These are phyloP conservation scores for Eristalis arbustorum DNA, from an alignment of 2,888 invertebrate species.

Conservation along the genomic window DNA sequence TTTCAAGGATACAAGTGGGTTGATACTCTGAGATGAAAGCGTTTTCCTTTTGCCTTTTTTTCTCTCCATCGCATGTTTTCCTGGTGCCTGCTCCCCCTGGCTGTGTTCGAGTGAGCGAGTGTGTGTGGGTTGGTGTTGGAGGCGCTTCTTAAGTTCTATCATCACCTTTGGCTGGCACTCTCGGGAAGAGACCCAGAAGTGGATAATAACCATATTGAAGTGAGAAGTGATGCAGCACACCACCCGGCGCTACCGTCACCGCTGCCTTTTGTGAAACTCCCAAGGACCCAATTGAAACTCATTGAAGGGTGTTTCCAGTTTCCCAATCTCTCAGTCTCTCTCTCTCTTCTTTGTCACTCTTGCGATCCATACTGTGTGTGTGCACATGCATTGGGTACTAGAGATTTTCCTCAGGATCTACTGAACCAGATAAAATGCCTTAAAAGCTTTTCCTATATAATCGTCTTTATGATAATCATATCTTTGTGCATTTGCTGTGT, in stretches of 20 bases:
- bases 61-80: neutral
- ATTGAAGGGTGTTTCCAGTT: conserved; percentile 62
- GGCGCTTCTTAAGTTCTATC: conserved; percentile 55
- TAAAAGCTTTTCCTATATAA: conserved; percentile 59
- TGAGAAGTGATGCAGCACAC: conserved; percentile 52
- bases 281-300: conserved; percentile 64
- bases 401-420: conserved; percentile 41
- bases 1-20: conserved; percentile 36
- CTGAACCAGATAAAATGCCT: conserved; percentile 64
- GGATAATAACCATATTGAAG: conserved; percentile 65
- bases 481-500: conserved; percentile 27
- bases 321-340: conserved; percentile 6
- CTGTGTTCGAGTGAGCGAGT: neutral
- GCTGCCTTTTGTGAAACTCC: conserved; percentile 45
- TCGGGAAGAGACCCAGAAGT: conserved; percentile 55
- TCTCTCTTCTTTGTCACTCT: neutral
- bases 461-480: conserved; percentile 63
- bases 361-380: neutral
- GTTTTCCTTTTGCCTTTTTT: neutral
- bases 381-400: neutral
- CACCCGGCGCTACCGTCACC: neutral
- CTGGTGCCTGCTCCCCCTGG: too few species aligned
- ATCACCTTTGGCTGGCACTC: conserved; percentile 59
- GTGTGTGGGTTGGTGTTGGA: conserved; percentile 8
- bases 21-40: conserved; percentile 34